Evolutionary conservation across 2,113 vertebrate species (phyloP), one percentile per base, ranked within the genome.

Genomic region (Todiramphus chloris): DNA sequence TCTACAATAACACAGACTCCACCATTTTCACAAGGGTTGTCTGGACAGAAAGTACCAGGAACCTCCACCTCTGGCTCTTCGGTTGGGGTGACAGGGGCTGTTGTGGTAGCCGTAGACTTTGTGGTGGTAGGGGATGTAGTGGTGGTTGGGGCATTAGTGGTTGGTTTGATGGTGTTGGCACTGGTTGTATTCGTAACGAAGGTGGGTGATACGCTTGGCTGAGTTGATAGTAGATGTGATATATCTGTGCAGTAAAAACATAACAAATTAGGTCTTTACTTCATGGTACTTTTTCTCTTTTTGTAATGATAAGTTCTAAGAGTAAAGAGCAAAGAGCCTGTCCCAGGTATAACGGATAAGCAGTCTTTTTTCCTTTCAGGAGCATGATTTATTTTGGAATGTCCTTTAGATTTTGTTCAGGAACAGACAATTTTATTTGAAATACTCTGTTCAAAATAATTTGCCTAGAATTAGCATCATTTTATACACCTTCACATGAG

Each of bases 1-100:
- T 93, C 16, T 0, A 95, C 94, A 67, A 96, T 11, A 24, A 97
- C 9, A 13, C 99, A 99, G 82, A 99, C 24, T 1, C 99, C 99
- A 0, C 94, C 95, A 2, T 99, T 99, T 87, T 98, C 82, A 97
- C 99, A 99, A 2, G 18, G 30, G 28, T 98, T 63, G 4, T 82
- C 28, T 41, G 18, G 2, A 86, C 99, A 99, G 23, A 28, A 99
- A 18, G 25, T 23, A 2, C 62, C 21, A 0, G 87, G 93, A 30
- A 2, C 13, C 3, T 50, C 46, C 16, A 1, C 11, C 5, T 15
- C 90, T 13, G 94, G 89, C 5, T 50, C 3, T 46, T 43, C 2
- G 0, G 82, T 72, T 13, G 5, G 24, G 10, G 53, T n/a, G 44
- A 41, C 60, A 50, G 66, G 12, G 25, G 43, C 2, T 37, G 76